A percentile compares a stretch with the other conserved stretches of the same genome.
Evolutionary conservation across 2,797 vertebrate genomes (phyloP).

Genomic region (Bradypodion ventrale): DNA sequence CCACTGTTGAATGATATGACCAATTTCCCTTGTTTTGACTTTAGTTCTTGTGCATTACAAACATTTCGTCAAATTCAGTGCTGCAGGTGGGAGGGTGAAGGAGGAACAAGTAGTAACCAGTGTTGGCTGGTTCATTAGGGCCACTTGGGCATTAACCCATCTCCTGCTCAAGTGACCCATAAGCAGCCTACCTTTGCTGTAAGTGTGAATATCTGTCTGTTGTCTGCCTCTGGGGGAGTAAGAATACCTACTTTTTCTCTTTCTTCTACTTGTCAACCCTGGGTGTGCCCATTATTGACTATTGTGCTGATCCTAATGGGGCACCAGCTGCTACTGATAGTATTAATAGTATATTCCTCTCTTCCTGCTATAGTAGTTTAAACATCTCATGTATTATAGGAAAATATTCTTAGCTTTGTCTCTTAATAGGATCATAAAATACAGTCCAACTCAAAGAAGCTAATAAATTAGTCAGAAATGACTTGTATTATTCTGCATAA

Average conservation of each 20-base stretch:
- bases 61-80: neutral
- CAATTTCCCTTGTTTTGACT: neutral
- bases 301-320: no score
- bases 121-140: no score
- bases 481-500: neutral
- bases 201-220: no score
- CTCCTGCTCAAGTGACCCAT: no score
- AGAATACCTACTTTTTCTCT: no score
- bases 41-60: neutral
- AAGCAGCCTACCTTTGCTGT: no score
- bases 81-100: neutral
- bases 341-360: neutral
- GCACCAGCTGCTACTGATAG: no score
- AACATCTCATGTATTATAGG: neutral
- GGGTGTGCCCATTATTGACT: no score
- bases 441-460: neutral
- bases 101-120: neutral
- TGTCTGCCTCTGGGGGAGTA: no score
- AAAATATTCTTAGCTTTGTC: neutral
- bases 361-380: neutral
- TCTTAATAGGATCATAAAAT: slow-evolving; percentile 7
- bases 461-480: neutral
- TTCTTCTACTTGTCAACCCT: no score
- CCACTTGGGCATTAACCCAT: no score
- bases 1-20: neutral